Base-by-base conservation (phyloP, 1,140 invertebrate genomes). In the Antheraea pernyi region DNA sequence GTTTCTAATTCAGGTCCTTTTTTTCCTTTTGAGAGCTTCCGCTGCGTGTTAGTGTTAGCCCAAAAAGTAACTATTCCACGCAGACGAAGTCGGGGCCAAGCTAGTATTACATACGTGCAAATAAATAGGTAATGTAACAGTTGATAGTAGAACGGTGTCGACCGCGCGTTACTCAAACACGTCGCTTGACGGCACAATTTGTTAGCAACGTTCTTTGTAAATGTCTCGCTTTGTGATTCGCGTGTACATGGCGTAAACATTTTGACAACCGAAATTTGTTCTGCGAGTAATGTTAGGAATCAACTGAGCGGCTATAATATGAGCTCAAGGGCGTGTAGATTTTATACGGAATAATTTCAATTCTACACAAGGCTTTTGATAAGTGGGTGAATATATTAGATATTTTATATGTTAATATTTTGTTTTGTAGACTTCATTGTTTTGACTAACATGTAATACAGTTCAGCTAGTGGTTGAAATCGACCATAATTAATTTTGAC, bases 231-330 rank as follows among this genome's bases (percentile, higher is more conserved):
- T 87, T 88, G 84, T 87, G 85, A 86, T 82, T 81, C 81, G 74
- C 72, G 73, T 79, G 73, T 81, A 86, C 81, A 82, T 82, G 82
- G 78, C 81, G 81, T 85, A 82, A 89, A 85, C 78, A 82, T 88
- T 89, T 89, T 89, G 86, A 89, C 85, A 85, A 83, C 77, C 83
- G 76, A 82, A 87, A 86, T 86, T 88, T 85, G 78, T 88, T 88
- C 81, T 80, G 79, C 77, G 79, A 85, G 79, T 76, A 79, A 76
- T 71, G 81, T 78, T 77, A 67, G 71, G 79, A 78, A 80, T 79
- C 81, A 76, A 78, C 76, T 81, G 76, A 74, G 71, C 72, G 66
- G 69, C 75, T 70, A 69, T 74, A 69, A 78, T 78, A 81, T 75
- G 75, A 69, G 72, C 53, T 73, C 68, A 65, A 58, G 13, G 7